phyloP scores from a whole-genome alignment of 1,140 invertebrate species.

The Papilio machaon region DNA sequence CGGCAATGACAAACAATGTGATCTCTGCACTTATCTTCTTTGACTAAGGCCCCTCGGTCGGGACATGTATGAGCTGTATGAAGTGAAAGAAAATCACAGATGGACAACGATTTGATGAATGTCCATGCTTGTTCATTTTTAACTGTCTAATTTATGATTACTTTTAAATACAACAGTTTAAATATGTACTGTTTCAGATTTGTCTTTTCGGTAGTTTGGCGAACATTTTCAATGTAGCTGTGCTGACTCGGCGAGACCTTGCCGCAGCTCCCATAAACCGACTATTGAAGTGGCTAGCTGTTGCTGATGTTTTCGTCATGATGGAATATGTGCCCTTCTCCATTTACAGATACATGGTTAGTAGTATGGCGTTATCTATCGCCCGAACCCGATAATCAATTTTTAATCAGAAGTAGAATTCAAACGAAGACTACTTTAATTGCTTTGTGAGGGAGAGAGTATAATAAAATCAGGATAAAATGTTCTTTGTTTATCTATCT shows the following conservation, averaged over 20 bases:
- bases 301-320: conserved; percentile 94
- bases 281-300: conserved; percentile 89
- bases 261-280: conserved; percentile 91
- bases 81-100: too few species aligned
- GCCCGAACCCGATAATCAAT: too few species aligned
- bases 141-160: not conserved
- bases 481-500: too few species aligned
- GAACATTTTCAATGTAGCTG: conserved; percentile 95
- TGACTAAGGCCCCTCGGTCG: too few species aligned
- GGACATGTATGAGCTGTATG: too few species aligned
- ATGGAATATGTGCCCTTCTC: conserved; percentile 93
- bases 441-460: too few species aligned
- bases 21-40: too few species aligned
- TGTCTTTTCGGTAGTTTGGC: conserved; percentile 94
- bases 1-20: too few species aligned
- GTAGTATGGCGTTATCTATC: conserved; percentile 30
- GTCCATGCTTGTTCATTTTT: not conserved
- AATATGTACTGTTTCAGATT: conserved; percentile 79
- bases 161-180: not conserved
- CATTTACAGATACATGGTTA: conserved; percentile 87
- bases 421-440: too few species aligned
- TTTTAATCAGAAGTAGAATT: too few species aligned
- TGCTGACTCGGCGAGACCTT: conserved; percentile 93
- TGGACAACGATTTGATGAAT: not conserved
- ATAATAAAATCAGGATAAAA: too few species aligned